phyloP scores from a whole-genome alignment of 1,140 invertebrate genomes.

The Stenopsyche tienmushanensis region DNA sequence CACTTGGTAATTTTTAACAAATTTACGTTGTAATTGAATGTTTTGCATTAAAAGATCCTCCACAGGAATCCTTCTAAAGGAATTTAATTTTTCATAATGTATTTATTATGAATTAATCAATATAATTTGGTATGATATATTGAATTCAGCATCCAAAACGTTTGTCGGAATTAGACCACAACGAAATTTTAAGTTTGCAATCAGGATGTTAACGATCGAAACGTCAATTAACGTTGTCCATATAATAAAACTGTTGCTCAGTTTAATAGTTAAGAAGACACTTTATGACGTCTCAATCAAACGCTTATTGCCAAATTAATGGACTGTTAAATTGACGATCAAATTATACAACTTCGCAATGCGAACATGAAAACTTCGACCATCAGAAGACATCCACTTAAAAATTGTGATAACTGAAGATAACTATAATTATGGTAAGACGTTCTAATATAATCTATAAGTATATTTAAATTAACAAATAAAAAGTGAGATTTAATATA shows the following conservation, averaged over 20 bases:
- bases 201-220: not conserved
- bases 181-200: not conserved
- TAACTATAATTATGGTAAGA: too few species aligned
- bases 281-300: conserved; percentile 22
- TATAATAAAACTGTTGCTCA: not conserved
- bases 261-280: not conserved
- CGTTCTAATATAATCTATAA: too few species aligned
- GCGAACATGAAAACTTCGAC: conserved; percentile 18
- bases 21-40: too few species aligned
- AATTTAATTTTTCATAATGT: not conserved
- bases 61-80: too few species aligned
- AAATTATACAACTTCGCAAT: conserved; percentile 18
- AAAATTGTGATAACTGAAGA: too few species aligned
- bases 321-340: conserved; percentile 24
- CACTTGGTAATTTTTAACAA: too few species aligned
- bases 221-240: not conserved
- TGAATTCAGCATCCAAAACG: not conserved
- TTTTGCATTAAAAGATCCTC: too few species aligned
- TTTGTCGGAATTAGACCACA: too few species aligned
- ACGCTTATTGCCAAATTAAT: conserved; percentile 19
- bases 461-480: too few species aligned
- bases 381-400: too few species aligned
- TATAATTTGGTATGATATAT: not conserved
- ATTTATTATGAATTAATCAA: not conserved
- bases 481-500: too few species aligned